These are phyloP conservation scores for Ginglymostoma cirratum DNA, from an alignment of 2,113 vertebrate species.

Conservation along the genomic window DNA sequence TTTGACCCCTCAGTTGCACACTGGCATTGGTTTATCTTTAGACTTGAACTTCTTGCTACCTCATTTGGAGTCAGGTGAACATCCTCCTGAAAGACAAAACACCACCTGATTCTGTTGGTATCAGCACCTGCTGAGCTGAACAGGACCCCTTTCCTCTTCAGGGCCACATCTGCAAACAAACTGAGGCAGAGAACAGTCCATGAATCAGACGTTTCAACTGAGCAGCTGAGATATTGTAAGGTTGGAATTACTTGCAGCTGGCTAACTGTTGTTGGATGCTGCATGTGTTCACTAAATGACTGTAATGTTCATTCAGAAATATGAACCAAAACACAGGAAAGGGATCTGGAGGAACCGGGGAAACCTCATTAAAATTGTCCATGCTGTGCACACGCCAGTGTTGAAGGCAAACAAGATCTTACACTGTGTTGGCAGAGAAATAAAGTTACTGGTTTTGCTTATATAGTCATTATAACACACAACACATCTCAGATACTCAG, in stretches of 20 bases:
- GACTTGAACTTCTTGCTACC: background rate
- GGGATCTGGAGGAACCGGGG: background rate
- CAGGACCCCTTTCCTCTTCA: constrained; percentile 23
- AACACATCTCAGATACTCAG: background rate
- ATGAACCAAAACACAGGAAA: background rate
- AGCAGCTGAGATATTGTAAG: constrained; percentile 7
- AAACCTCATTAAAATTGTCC: constrained; percentile 18
- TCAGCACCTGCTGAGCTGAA: background rate
- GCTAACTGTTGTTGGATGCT: constrained; percentile 8
- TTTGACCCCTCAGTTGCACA: background rate
- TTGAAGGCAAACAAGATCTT: background rate
- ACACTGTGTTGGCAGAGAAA: background rate
- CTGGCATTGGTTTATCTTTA: background rate
- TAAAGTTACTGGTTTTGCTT: background rate
- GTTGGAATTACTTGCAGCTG: constrained; percentile 33
- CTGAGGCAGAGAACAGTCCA: background rate
- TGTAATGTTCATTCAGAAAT: constrained; percentile 28
- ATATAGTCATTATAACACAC: background rate
- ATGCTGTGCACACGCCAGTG: background rate
- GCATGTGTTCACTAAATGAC: constrained; percentile 15
- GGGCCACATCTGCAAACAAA: background rate
- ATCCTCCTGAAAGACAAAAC: background rate
- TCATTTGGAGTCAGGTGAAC: background rate
- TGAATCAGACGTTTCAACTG: constrained; percentile 1
- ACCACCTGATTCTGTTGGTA: background rate